These are phyloP conservation scores for Lapara coniferarum DNA, from an alignment of 2,888 invertebrate species.

Conservation along the genomic window DNA sequence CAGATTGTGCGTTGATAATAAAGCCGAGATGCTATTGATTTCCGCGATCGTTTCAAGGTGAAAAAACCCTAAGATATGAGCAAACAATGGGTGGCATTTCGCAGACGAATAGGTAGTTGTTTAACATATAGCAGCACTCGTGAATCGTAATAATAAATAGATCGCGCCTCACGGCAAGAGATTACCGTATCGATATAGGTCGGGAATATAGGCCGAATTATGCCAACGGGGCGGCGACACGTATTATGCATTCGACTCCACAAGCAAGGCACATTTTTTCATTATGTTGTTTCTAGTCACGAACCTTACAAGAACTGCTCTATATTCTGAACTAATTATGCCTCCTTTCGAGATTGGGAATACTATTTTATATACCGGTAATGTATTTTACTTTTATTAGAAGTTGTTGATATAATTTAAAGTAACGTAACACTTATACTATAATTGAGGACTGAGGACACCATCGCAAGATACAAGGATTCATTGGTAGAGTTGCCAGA, in stretches of 20 bases:
- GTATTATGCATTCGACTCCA: constrained; percentile 10
- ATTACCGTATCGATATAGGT: constrained; percentile 69
- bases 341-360: neutral
- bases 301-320: constrained; percentile 9
- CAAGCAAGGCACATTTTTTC: constrained; percentile 4
- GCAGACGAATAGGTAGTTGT: neutral
- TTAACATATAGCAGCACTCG: constrained; percentile 22
- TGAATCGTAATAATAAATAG: constrained; percentile 43
- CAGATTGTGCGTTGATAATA: constrained; percentile 35
- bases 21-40: constrained; percentile 28
- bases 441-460: too few species aligned
- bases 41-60: constrained; percentile 29
- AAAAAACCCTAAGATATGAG: constrained; percentile 25
- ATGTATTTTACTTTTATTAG: neutral
- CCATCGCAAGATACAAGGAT: too few species aligned
- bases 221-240: neutral
- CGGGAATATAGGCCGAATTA: constrained; percentile 55
- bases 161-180: constrained; percentile 45
- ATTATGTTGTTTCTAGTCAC: constrained; percentile 5
- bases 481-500: too few species aligned
- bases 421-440: neutral
- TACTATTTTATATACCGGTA: neutral
- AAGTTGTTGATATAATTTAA: neutral
- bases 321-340: neutral
- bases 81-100: constrained; percentile 16